Conservation (phyloP, 2,113 vertebrate genomes). For the Peromyscus maniculatus region DNA sequence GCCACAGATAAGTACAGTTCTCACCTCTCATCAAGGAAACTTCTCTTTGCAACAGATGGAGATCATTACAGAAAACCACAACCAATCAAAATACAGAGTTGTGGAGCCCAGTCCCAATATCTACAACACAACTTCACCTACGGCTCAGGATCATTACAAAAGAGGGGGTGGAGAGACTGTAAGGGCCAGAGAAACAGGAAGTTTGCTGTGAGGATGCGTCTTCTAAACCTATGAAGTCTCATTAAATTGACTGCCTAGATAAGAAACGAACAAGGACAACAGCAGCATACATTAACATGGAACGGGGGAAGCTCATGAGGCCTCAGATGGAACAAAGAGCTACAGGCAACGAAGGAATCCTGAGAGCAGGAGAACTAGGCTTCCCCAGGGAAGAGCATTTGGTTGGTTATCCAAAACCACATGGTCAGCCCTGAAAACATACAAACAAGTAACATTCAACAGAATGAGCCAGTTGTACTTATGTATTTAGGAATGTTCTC, state of each 20-base stretch:
- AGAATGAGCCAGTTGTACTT: background rate
- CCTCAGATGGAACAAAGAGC: background rate
- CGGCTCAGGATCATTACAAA: background rate
- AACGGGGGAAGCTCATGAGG: background rate
- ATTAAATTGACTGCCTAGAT: background rate
- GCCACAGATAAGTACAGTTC: background rate
- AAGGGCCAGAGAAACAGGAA: background rate
- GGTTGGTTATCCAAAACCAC: background rate
- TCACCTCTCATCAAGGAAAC: background rate
- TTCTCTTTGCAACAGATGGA: background rate
- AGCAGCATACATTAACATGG: background rate
- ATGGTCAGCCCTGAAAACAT: background rate
- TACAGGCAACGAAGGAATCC: background rate
- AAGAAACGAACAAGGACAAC: background rate
- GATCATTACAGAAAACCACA: background rate
- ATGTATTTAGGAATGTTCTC: background rate
- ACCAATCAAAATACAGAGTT: background rate
- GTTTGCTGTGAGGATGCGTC: background rate
- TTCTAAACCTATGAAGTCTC: background rate
- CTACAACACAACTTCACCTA: background rate
- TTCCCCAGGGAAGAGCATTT: background rate
- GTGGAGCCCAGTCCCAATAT: background rate
- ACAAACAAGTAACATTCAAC: background rate
- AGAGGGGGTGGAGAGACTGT: background rate
- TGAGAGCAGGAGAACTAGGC: background rate